These are phyloP conservation scores for Pocota personata DNA, from an alignment of 2,888 invertebrate species.

Conservation along the genomic window DNA sequence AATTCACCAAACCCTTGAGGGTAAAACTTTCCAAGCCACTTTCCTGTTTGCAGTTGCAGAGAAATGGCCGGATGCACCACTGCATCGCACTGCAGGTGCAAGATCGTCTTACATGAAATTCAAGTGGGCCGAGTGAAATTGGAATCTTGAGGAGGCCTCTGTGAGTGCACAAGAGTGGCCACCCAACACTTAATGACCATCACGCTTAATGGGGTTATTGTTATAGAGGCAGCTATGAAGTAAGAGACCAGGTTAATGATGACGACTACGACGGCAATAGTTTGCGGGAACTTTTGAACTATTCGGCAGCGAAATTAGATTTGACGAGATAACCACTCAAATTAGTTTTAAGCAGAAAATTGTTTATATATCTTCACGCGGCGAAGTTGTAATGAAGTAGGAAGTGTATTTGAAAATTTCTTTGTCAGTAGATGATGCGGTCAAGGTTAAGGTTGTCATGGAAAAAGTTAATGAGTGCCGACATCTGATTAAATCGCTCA, in stretches of 20 bases:
- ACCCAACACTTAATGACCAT: conserved; percentile 44
- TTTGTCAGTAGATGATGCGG: not conserved
- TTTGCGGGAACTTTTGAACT: conserved; percentile 24
- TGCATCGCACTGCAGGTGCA: conserved; percentile 46
- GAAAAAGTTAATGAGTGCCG: too few relatives aligned
- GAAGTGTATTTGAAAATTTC: not conserved
- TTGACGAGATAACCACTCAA: conserved; percentile 33
- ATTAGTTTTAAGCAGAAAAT: conserved; percentile 36
- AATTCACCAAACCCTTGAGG: conserved; percentile 22
- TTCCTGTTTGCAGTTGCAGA: conserved; percentile 37
- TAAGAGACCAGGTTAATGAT: conserved; percentile 25
- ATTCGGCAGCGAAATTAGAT: conserved; percentile 19
- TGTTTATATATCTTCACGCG: not conserved
- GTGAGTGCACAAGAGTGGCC: not conserved
- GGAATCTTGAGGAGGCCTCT: conserved; percentile 55
- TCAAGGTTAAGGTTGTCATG: conserved; percentile 52
- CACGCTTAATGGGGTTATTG: conserved; percentile 61
- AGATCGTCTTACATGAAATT: conserved; percentile 59
- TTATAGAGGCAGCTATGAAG: conserved; percentile 38
- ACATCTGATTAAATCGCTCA: too few relatives aligned
- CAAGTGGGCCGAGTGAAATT: conserved; percentile 51
- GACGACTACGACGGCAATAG: not conserved
- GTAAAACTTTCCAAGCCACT: conserved; percentile 48
- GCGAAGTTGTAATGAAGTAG: conserved; percentile 2
- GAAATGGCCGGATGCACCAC: conserved; percentile 38